Base-by-base conservation (phyloP, 2,113 vertebrate genomes). In the Ciconia stormi region DNA sequence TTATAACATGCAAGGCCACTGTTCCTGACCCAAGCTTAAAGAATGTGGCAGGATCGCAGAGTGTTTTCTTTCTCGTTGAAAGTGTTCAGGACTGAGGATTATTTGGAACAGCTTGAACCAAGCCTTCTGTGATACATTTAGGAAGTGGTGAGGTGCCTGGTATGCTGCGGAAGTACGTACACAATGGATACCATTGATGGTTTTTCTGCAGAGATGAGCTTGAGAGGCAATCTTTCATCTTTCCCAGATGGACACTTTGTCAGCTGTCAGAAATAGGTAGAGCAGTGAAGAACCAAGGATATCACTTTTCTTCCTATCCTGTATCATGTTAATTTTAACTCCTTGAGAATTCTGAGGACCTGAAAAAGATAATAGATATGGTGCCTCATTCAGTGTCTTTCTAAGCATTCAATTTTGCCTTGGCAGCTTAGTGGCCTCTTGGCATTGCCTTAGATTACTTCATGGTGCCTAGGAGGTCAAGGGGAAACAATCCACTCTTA, bases 41-140 rank as follows among this genome's bases (percentile, higher is more conserved):
- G 44, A 82, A 67, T 58, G 26, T 4, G 1, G 20, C 26, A 52
- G 63, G 15, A 66, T 62, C 0, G 0, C 16, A 25, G 55, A 40
- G 14, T 85, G 40, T 69, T 93, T 90, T 77, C 36, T 61, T 90
- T 76, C 49, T 55, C 1, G 0, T 12, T 77, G 32, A 20, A 86
- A 66, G 7, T 47, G 34, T 63, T 89, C 38, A 59, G 46, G 29
- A n/a, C 13, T 56, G 47, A 27, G 47, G 18, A 83, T 76, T 92
- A 50, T 87, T 66, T 67, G 29, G 23, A 84, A n/a, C 22, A 85
- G 20, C 17, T 67, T n/a, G 9, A 94, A 85, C 44, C 40, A 79
- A 87, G 25, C 10, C 7, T 69, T 88, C 36, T 73, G 52, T 84
- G 67, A 59, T 88, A 65, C n/a, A 19, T 94, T 82, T 85, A 71